Conservation (phyloP, 2,797 vertebrate species). For the Lagorchestes hirsutus region DNA sequence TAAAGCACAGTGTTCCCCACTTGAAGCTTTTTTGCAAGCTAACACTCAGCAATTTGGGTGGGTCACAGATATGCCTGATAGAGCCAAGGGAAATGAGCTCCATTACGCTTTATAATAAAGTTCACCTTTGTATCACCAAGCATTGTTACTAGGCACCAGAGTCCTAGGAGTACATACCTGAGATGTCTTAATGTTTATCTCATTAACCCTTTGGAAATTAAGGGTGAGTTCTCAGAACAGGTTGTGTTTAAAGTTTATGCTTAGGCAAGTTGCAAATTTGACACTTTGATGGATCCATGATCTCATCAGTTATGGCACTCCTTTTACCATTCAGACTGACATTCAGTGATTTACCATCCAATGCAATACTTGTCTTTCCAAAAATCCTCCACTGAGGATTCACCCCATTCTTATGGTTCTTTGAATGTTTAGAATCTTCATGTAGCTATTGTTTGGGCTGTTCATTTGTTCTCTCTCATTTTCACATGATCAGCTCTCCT, state of each 20-base stretch:
- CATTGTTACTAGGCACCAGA: slow-evolving; percentile 59
- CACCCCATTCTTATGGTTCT: background rate
- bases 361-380: background rate
- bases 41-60: slow-evolving; percentile 84
- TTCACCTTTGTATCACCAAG: slow-evolving; percentile 64
- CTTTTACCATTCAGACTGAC: background rate
- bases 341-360: background rate
- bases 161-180: slow-evolving; percentile 47
- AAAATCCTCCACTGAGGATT: background rate
- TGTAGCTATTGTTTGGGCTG: background rate
- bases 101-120: slow-evolving; percentile 67
- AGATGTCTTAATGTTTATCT: background rate
- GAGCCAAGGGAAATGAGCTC: slow-evolving; percentile 76
- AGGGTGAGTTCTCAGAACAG: slow-evolving; percentile 4
- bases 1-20: slow-evolving; percentile 81
- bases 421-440: background rate
- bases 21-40: slow-evolving; percentile 81
- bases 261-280: background rate
- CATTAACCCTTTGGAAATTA: slow-evolving; percentile 28
- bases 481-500: background rate
- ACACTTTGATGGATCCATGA: background rate
- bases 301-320: background rate
- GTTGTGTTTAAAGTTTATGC: slow-evolving; percentile 23
- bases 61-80: slow-evolving; percentile 72
- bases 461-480: background rate